Evolutionary conservation across 2,888 invertebrate species (phyloP).

Genomic region (Anthophora plumipes): DNA sequence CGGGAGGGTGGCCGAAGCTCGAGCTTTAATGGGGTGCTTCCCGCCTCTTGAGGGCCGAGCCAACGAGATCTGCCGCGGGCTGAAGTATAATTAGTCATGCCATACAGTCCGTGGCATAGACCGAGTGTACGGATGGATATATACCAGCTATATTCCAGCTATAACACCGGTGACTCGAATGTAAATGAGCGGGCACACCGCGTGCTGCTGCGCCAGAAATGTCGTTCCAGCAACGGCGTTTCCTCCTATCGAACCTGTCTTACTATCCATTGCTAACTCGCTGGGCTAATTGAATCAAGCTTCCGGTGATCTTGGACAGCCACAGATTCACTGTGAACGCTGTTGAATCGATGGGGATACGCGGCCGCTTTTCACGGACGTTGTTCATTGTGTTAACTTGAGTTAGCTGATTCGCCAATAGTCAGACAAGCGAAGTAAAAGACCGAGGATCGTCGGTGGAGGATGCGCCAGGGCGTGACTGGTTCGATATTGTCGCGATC

Average conservation of each 20-base stretch:
- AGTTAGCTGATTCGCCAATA: background rate
- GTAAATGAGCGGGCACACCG: conserved; percentile 34
- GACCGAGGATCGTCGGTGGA: background rate
- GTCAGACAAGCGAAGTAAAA: background rate
- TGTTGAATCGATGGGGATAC: background rate
- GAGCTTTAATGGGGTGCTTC: conserved; percentile 79
- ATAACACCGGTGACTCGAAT: conserved; percentile 43
- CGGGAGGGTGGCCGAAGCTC: conserved; percentile 65
- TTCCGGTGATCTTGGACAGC: conserved; percentile 3
- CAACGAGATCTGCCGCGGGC: conserved; percentile 77
- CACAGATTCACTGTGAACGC: background rate
- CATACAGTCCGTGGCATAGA: conserved; percentile 72
- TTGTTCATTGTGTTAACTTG: background rate
- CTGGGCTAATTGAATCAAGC: conserved; percentile 13
- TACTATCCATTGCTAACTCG: background rate
- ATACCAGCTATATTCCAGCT: conserved; percentile 34
- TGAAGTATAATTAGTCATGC: conserved; percentile 79
- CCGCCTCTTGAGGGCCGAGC: conserved; percentile 72
- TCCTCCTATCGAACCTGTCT: conserved; percentile 10
- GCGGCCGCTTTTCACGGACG: background rate
- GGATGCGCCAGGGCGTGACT: background rate
- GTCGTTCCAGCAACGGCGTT: background rate
- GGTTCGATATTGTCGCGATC: conserved; percentile 2
- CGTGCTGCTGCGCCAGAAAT: background rate
- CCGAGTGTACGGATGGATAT: conserved; percentile 62